Base-by-base conservation (phyloP, 2,888 invertebrate species). In the Parasteatoda lunata region DNA sequence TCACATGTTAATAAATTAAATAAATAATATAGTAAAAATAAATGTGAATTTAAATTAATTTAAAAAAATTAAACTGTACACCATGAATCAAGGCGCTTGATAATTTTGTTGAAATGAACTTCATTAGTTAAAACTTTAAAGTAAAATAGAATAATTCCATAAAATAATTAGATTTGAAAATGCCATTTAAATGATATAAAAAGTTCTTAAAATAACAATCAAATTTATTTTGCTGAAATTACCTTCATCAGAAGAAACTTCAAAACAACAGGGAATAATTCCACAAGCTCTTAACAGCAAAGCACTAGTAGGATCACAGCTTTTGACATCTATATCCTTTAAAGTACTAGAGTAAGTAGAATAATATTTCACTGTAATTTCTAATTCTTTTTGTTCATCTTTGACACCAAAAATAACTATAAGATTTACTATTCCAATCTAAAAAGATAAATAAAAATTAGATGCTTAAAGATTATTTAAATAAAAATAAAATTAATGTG, bases 261-360 rank as follows among this genome's bases (percentile, higher is more conserved):
- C 86, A 69, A 87, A 69, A 11, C 69, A 51, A 15, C 81, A 69
- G 7, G 86, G 82, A n/a, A 82, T 49, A 65, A 82, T 70, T 5
- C 86, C 86, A 45, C 59, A 5, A 68, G 86, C 86, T 73, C 86
- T 68, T 48, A 87, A n/a, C 30, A 87, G 15, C 1, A 87, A 13
- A 49, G 70, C 54, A n/a, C 80, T 49, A 68, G 66, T 81, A 30
- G 64, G 8, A 51, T 52, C 52, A 13, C 48, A n/a, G 30, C 65
- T 15, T 72, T 75, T 65, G 59, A 65, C 15, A 64, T n/a, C 30
- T n/a, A 84, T n/a, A 64, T 84, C 84, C 73, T n/a, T 51, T 51
- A 80, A 45, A 49, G 78, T 66, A 9, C 72, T 65, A 75, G 77
- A 77, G 45, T 77, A 86, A 9, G 75, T 49, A 66, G 76, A 68